Evolutionary conservation across 2,797 vertebrate genomes (phyloP).

Genomic region (Sebastes minor): DNA sequence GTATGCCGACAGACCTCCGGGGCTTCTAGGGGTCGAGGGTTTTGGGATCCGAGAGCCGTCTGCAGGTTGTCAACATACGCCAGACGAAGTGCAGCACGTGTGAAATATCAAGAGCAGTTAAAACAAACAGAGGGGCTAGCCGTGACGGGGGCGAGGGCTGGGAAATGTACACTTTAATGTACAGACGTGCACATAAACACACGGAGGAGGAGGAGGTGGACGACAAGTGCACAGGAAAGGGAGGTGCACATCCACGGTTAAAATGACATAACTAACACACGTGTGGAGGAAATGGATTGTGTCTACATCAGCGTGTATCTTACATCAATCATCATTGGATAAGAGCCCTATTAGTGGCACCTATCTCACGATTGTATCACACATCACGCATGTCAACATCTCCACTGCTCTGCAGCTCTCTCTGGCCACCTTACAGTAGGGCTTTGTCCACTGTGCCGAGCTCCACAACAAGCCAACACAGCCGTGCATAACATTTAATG

Average conservation of each 20-base stretch:
- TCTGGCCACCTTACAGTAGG: slow-evolving; percentile 41
- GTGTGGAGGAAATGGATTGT: slow-evolving; percentile 8
- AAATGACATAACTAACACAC: slow-evolving; percentile 23
- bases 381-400: slow-evolving; percentile 2
- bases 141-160: slow-evolving; percentile 49
- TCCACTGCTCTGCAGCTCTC: not conserved
- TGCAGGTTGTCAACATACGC: slow-evolving; percentile 62
- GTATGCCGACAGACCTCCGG: slow-evolving; percentile 7
- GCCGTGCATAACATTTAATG: slow-evolving; percentile 50
- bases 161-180: slow-evolving; percentile 69
- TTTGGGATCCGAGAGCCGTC: slow-evolving; percentile 50
- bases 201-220: not conserved
- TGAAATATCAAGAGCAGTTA: slow-evolving; percentile 75
- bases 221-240: not conserved
- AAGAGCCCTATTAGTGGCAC: not conserved
- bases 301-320: slow-evolving; percentile 1
- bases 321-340: slow-evolving; percentile 4
- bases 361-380: not conserved
- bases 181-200: not conserved
- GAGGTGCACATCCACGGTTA: slow-evolving; percentile 1
- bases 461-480: slow-evolving; percentile 45
- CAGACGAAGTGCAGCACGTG: slow-evolving; percentile 62
- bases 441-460: slow-evolving; percentile 56
- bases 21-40: not conserved
- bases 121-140: slow-evolving; percentile 68